Base-by-base conservation (phyloP, 1,140 invertebrate species). In the Drosophila teissieri region DNA sequence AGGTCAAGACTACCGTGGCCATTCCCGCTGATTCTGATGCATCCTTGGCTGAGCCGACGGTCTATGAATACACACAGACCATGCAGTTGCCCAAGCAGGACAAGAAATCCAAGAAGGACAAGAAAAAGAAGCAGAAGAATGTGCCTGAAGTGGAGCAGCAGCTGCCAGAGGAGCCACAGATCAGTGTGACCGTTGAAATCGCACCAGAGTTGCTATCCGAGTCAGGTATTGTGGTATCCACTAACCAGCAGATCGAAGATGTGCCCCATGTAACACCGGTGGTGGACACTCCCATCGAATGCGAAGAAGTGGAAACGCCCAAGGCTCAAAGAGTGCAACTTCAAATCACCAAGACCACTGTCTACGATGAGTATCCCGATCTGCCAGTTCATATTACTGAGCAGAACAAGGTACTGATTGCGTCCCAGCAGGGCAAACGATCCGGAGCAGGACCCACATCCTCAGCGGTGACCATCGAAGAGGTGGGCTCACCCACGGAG, bases 1-100 rank as follows among this genome's bases (percentile, higher is more conserved):
- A 95, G 72, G 93, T 95, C 22, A 90, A 93, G 78, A 94, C 94
- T n/a, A 93, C 94, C 70, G 93, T 95, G 39, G 93, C 93, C 17
- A 93, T 95, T 72, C 94, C 94, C 4, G 70, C 90, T 0, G 93
- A 94, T 42, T 91, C 78, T 2, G 93, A 92, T 54, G 39, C 61
- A 15, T 90, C 91, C 3, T 11, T 78, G 12, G 62, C 48, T 3
- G 91, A 92, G 37, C 91, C 91, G 1, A 74, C 80, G 6, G 53
- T 92, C 6, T 91, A 80, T 27, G 91, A 92, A 44, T 91, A 91
- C 53, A 91, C 84, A 0, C 84, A 92, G 62, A 91, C 84, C 11
- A 85, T 92, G 69, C 86, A 86, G 51, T 48, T 91, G 52, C 91
- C 91, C 10, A 90, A 90, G 19, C 56, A 67, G 24, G 78, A 86